A percentile compares a stretch with the other conserved stretches of the same genome.
phyloP scores from a whole-genome alignment of 1,140 invertebrate genomes.

The Sinella curviseta region DNA sequence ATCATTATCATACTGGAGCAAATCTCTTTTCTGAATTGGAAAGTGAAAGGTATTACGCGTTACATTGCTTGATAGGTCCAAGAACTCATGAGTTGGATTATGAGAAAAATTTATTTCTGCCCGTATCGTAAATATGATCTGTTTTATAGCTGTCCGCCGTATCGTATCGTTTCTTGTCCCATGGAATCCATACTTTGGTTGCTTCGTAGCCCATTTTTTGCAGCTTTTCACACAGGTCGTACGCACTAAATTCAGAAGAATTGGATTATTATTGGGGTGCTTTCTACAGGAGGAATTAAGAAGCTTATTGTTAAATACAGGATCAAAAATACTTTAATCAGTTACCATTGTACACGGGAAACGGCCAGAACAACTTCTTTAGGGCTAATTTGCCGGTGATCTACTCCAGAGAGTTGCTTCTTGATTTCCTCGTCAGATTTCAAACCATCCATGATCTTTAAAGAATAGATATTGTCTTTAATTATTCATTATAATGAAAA shows the following conservation, averaged over 20 bases:
- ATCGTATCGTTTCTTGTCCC: background rate
- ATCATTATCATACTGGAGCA: no score
- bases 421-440: no score
- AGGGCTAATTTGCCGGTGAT: background rate
- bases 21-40: no score
- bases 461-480: no score
- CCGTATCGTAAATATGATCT: background rate
- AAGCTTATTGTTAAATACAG: no score
- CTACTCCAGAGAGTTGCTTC: background rate
- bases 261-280: background rate
- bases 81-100: no score
- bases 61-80: no score
- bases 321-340: no score
- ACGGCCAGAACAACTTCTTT: slow-evolving; percentile 17
- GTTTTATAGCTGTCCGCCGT: background rate
- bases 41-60: no score
- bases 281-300: no score
- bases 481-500: no score
- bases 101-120: background rate
- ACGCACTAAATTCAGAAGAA: background rate
- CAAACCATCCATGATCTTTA: no score
- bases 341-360: slow-evolving; percentile 24
- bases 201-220: background rate
- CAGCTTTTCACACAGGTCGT: background rate
- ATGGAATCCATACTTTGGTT: background rate